A percentile compares a stretch with the other conserved stretches of the same genome.
phyloP scores from a whole-genome alignment of 2,888 invertebrate species.

The Volucella inanis region DNA sequence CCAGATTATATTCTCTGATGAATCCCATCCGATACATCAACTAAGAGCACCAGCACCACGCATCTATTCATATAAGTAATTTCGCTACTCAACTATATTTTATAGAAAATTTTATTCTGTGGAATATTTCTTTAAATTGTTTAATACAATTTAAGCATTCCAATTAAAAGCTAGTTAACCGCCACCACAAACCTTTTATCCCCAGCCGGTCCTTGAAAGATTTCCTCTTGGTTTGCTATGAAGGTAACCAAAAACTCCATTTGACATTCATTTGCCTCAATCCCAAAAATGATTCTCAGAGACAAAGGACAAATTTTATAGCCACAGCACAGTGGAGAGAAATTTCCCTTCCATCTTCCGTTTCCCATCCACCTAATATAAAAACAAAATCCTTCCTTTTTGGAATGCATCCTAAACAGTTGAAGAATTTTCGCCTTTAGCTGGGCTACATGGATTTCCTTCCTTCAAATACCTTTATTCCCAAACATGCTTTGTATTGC shows the following conservation, averaged over 20 bases:
- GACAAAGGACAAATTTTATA: no score
- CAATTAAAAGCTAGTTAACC: no score
- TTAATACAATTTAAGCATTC: no score
- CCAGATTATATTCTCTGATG: no score
- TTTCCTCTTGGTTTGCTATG: background rate
- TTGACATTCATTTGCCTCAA: background rate
- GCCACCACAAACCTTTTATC: no score
- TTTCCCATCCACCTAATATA: background rate
- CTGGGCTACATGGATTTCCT: constrained; percentile 36
- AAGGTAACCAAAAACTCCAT: no score
- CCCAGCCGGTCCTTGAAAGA: constrained; percentile 5
- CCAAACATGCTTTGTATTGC: background rate
- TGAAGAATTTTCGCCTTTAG: constrained; percentile 49
- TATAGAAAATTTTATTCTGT: no score
- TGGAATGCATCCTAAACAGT: constrained; percentile 28
- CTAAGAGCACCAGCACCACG: no score
- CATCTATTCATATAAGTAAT: no score
- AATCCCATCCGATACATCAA: no score
- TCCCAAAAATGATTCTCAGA: background rate
- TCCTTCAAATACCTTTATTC: constrained; percentile 19
- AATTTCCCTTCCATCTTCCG: background rate
- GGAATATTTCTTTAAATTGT: no score
- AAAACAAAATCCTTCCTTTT: constrained; percentile 35
- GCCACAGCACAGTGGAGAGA: background rate
- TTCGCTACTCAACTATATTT: no score